Conservation (phyloP, 2,888 invertebrate genomes). For the Dioctria linearis region DNA sequence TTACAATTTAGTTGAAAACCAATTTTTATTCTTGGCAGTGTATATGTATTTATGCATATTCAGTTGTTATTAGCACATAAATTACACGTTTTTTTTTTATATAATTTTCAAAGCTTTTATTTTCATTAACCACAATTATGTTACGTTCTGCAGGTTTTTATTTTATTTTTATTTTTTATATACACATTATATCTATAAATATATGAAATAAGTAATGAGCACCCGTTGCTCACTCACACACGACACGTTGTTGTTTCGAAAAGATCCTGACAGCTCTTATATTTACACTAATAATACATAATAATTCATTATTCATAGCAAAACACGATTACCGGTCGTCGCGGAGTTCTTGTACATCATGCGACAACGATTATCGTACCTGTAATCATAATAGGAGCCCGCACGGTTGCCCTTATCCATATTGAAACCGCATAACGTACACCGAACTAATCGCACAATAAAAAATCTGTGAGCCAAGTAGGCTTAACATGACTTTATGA, state of each 20-base stretch:
- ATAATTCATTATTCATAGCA: conserved; percentile 19
- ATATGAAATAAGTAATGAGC: background rate
- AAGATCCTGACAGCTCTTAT: conserved; percentile 16
- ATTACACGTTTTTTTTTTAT: too few species aligned
- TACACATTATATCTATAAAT: too few species aligned
- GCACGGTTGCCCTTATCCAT: conserved; percentile 58
- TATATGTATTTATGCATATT: too few species aligned
- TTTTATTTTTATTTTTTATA: too few species aligned
- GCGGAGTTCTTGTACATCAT: conserved; percentile 12
- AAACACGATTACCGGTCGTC: background rate
- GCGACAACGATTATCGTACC: conserved; percentile 36
- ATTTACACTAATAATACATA: conserved; percentile 45
- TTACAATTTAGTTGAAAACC: too few species aligned
- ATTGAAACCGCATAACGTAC: conserved; percentile 61
- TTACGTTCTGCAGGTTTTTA: too few species aligned
- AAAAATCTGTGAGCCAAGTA: conserved; percentile 36
- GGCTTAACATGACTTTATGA: conserved; percentile 26
- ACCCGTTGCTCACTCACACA: conserved; percentile 12
- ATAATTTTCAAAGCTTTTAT: too few species aligned
- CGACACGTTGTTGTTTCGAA: background rate
- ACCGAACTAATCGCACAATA: conserved; percentile 58
- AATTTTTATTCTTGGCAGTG: too few species aligned
- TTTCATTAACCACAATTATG: too few species aligned
- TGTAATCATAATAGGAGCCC: conserved; percentile 22
- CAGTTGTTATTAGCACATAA: too few species aligned